Percentiles rank a stretch among this genome's conserved stretches.
These are phyloP conservation scores for Ochlodes sylvanus DNA, from an alignment of 2,888 invertebrate genomes.

Conservation along the genomic window DNA sequence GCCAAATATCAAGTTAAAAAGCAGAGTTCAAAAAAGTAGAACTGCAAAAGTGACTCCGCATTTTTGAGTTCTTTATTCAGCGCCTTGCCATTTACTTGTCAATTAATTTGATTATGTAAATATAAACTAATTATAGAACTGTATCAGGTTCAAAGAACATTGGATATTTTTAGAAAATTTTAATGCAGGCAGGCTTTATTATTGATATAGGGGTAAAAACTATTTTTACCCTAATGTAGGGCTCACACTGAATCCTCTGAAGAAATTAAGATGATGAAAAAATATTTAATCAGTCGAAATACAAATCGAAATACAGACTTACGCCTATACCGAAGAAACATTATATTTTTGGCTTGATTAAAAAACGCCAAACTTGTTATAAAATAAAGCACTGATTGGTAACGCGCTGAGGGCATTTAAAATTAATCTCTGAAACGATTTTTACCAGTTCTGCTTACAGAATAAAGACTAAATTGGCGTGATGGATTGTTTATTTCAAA, in stretches of 20 bases:
- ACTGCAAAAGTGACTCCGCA: slow-evolving; percentile 9
- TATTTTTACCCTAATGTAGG: too few relatives aligned
- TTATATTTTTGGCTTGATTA: slow-evolving; percentile 1
- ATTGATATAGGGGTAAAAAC: too few relatives aligned
- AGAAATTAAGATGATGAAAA: too few relatives aligned
- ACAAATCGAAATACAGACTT: too few relatives aligned
- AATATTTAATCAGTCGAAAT: too few relatives aligned
- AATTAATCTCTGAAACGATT: slow-evolving; percentile 11
- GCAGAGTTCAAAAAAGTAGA: background rate
- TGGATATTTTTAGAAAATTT: too few relatives aligned
- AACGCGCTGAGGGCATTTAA: slow-evolving; percentile 6
- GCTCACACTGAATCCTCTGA: too few relatives aligned
- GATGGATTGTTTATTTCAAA: background rate
- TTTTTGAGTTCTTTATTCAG: background rate
- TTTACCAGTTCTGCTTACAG: background rate
- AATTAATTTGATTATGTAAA: background rate
- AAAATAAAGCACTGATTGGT: slow-evolving; percentile 27
- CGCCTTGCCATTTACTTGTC: too few relatives aligned
- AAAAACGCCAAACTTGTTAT: slow-evolving; percentile 26
- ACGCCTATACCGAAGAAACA: background rate
- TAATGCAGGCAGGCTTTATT: too few relatives aligned
- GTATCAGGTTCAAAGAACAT: too few relatives aligned
- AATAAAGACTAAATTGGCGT: slow-evolving; percentile 14
- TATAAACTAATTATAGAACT: background rate
- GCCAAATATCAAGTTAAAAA: too few relatives aligned